phyloP scores from a whole-genome alignment of 2,797 vertebrate genomes.

The Poecile montanus region DNA sequence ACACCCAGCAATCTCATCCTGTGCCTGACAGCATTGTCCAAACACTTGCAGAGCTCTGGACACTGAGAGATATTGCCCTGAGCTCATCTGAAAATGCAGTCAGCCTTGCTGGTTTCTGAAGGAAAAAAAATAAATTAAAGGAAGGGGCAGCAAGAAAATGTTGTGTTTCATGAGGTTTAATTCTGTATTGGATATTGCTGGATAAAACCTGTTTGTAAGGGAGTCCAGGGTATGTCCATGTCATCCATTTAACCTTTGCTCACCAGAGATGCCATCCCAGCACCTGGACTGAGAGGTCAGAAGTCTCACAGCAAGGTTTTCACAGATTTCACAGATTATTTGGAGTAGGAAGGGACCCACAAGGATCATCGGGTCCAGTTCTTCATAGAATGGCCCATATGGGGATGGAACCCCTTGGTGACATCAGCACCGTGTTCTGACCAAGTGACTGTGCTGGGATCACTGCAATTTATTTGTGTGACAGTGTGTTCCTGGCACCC shows the following conservation, averaged over 20 bases:
- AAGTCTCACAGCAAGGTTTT: not conserved
- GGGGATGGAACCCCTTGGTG: not conserved
- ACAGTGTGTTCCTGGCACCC: not conserved
- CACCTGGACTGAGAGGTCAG: not conserved
- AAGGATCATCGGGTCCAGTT: not conserved
- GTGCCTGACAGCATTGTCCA: not conserved
- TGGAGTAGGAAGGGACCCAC: fast-evolving
- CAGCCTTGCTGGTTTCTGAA: not conserved
- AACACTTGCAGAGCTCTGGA: not conserved
- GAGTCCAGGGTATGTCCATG: not conserved
- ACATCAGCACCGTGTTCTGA: not conserved
- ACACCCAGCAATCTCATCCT: not conserved
- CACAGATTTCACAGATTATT: not conserved
- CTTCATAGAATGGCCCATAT: fast-evolving
- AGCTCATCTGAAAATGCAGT: not conserved
- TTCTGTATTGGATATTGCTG: not conserved
- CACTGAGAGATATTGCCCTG: not conserved
- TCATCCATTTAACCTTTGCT: not conserved
- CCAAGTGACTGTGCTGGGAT: not conserved
- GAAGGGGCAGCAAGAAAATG: not conserved
- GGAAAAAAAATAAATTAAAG: too few relatives aligned
- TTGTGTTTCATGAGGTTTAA: not conserved
- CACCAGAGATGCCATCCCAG: not conserved
- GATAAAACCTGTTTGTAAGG: not conserved
- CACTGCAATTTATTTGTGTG: not conserved